Evolutionary conservation across 1,140 invertebrate species (phyloP).

Genomic region (Drosophila varians): DNA sequence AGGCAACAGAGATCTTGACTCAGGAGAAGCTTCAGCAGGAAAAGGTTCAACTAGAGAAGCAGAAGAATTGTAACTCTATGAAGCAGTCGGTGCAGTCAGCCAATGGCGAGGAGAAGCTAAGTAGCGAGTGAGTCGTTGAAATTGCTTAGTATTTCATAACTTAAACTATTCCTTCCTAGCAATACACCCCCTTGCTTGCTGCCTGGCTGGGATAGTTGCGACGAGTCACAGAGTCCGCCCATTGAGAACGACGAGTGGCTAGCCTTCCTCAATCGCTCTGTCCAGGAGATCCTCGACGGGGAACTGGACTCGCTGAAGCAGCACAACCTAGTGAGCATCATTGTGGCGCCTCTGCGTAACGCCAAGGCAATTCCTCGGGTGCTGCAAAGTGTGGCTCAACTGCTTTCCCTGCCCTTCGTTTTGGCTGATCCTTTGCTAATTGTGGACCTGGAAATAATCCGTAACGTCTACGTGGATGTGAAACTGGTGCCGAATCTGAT

Average conservation of each 20-base stretch:
- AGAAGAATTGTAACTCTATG: conserved; percentile 66
- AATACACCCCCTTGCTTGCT: conserved; percentile 79
- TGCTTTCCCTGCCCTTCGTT: conserved; percentile 89
- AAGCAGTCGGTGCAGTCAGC: conserved; percentile 72
- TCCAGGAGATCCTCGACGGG: conserved; percentile 89
- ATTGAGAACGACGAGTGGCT: conserved; percentile 94
- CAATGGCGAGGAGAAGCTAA: conserved; percentile 74
- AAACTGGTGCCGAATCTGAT: conserved; percentile 91
- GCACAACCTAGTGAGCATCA: conserved; percentile 89
- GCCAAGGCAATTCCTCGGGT: conserved; percentile 87
- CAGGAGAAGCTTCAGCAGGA: conserved; percentile 45
- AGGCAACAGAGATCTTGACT: conserved; percentile 53
- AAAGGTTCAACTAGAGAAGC: conserved; percentile 65
- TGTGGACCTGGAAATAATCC: conserved; percentile 84
- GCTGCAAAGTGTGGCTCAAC: conserved; percentile 87
- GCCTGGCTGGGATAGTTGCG: conserved; percentile 82
- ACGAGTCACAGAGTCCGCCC: conserved; percentile 84
- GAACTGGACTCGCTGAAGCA: conserved; percentile 89
- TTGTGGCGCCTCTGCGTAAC: conserved; percentile 89
- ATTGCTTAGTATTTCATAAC: no score
- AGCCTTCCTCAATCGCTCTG: conserved; percentile 88
- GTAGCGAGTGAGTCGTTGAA: conserved; percentile 72
- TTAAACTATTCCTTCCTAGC: conserved; percentile 40
- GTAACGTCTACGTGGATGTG: conserved; percentile 88
- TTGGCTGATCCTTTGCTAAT: conserved; percentile 85